phyloP scores from a whole-genome alignment of 1,140 invertebrate genomes.

The Plutomurus gul region DNA sequence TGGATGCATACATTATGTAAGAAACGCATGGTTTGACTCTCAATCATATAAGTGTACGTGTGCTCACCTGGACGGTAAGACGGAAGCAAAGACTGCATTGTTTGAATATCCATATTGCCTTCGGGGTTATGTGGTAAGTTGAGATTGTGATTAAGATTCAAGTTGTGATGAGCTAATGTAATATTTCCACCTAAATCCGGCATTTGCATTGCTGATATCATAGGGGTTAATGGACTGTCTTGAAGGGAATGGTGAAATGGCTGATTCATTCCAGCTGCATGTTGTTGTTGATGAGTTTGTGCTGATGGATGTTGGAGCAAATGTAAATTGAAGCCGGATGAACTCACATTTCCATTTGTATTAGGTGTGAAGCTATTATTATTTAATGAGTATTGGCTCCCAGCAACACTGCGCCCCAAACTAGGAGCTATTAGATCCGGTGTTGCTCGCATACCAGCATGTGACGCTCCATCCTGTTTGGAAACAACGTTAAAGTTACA shows the following conservation, averaged over 20 bases:
- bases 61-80: conserved; percentile 88
- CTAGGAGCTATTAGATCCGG: conserved; percentile 48
- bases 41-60: no score
- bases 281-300: not conserved
- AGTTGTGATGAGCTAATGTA: conserved; percentile 31
- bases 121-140: conserved; percentile 55
- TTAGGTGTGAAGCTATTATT: conserved; percentile 35
- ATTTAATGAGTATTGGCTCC: conserved; percentile 51
- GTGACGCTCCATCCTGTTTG: conserved; percentile 39
- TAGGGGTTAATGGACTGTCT: conserved; percentile 32
- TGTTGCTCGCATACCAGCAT: conserved; percentile 37
- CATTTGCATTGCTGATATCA: conserved; percentile 9
- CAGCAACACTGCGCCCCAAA: conserved; percentile 20
- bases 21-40: no score
- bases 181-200: not conserved
- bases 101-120: conserved; percentile 59
- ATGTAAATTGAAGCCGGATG: conserved; percentile 44
- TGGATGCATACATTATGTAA: no score
- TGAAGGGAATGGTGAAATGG: conserved; percentile 43
- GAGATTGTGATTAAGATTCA: not conserved
- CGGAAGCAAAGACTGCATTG: conserved; percentile 73
- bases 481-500: not conserved
- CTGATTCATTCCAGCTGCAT: not conserved
- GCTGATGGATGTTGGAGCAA: conserved; percentile 30
- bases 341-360: conserved; percentile 18